Conservation (phyloP, 2,113 vertebrate species). For the Plectropomus leopardus region DNA sequence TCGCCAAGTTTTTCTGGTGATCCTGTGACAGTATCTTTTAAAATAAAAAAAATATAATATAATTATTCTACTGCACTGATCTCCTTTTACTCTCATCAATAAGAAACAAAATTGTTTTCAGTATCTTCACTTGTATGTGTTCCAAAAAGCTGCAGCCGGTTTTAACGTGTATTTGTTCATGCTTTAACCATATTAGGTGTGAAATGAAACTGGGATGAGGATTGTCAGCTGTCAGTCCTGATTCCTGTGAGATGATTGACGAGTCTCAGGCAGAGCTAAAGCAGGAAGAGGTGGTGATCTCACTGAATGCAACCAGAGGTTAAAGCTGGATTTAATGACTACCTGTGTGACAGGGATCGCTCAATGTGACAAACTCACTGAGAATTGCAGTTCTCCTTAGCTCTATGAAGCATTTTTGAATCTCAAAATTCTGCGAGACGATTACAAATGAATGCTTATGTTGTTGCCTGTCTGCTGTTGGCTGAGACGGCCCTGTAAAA, state of each 20-base stretch:
- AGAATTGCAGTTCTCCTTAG: not conserved
- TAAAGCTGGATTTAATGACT: not conserved
- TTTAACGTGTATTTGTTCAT: not conserved
- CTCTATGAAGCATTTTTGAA: not conserved
- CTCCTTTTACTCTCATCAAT: not conserved
- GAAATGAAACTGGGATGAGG: constrained; percentile 20
- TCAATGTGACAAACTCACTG: not conserved
- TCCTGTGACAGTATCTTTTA: not conserved
- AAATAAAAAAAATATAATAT: constrained; percentile 15
- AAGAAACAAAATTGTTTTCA: not conserved
- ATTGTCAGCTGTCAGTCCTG: constrained; percentile 46
- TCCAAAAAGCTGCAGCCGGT: constrained; percentile 5
- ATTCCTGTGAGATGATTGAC: constrained; percentile 33
- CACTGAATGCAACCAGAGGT: not conserved
- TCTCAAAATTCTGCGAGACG: too few relatives aligned
- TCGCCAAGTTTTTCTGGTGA: not conserved
- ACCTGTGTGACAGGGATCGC: not conserved
- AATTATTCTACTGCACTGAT: constrained; percentile 13
- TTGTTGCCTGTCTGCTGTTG: too few relatives aligned
- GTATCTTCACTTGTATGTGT: not conserved
- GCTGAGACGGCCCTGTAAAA: not conserved
- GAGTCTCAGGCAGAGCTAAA: not conserved
- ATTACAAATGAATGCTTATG: too few relatives aligned
- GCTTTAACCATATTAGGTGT: constrained; percentile 17
- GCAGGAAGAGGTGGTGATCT: constrained; percentile 6